Conservation (phyloP, 1,140 invertebrate genomes). For the Drosophila cardini region DNA sequence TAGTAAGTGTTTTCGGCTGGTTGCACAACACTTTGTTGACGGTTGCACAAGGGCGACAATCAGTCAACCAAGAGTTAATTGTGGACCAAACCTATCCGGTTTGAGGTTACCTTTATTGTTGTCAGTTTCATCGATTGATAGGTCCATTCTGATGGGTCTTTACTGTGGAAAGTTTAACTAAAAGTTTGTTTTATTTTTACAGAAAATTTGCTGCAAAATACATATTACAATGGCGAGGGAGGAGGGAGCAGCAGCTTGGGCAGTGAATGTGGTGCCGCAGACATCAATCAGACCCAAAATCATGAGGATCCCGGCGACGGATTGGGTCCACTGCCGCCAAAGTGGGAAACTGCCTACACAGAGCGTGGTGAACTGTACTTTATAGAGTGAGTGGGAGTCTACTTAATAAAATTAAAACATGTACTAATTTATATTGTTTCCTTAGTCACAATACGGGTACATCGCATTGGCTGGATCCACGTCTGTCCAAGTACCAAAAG, state of each 20-base stretch:
- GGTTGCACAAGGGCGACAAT: constrained; percentile 19
- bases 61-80: constrained; percentile 46
- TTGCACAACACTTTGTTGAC: constrained; percentile 47
- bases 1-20: constrained; percentile 59
- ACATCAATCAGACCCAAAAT: constrained; percentile 32
- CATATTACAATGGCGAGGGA: constrained; percentile 69
- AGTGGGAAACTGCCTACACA: constrained; percentile 99
- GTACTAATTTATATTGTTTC: constrained; percentile 9
- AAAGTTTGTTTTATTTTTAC: background rate
- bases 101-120: constrained; percentile 31
- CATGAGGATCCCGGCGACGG: constrained; percentile 85
- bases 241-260: constrained; percentile 68
- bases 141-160: background rate
- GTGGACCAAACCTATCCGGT: constrained; percentile 29
- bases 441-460: constrained; percentile 96
- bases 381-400: constrained; percentile 91
- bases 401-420: no score
- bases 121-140: constrained; percentile 47
- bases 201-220: constrained; percentile 74
- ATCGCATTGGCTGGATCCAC: constrained; percentile 97
- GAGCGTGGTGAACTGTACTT: constrained; percentile 98
- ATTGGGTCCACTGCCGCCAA: constrained; percentile 95
- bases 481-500: constrained; percentile 95
- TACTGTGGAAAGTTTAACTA: background rate
- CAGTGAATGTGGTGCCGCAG: constrained; percentile 58